Base-by-base conservation (phyloP, 2,113 vertebrate genomes). In the Eulacestoma nigropectus region DNA sequence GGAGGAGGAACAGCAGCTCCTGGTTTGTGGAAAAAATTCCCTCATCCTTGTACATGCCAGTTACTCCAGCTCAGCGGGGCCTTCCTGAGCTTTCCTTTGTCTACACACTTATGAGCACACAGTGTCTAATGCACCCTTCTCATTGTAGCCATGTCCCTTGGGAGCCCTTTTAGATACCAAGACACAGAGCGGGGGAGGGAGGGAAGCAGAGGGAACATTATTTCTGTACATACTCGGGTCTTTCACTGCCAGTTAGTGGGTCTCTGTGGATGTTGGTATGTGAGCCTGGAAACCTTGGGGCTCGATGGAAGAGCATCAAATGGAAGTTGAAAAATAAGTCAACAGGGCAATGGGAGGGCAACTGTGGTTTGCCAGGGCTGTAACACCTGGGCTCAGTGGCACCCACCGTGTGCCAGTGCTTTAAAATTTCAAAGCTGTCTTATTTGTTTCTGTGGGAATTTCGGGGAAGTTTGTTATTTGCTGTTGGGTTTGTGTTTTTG, bases 371-470 rank as follows among this genome's bases (percentile, higher is more conserved):
- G 33, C 55, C 35, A 7, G 33, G 41, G 70, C 32, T 95, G 83
- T 39, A 94, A 78, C 81, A 74, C 23, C 94, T 90, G 76, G 57
- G 68, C 42, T 85, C 55, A 65, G 83, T 5, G 3, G 88, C 90
- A 93, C 30, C 1, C 92, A 83, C 14, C 0, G 0, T 39, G 75
- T 81, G 84, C 87, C 76, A 89, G 59, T 50, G 63, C 35, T 95
- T 94, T 76, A n/a, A 37, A 44, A 8, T 96, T 95, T 92, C 90
- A 95, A 95, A 96, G 96, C 74, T 5, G 3, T 59, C 52, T 90
- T 92, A 89, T 69, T 96, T 95, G 89, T 95, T 92, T 93, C 94
- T 75, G 73, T 86, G 86, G 95, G 78, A 53, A 89, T 77, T 86
- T 74, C 4, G 0, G 83, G 86, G 83, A 88, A 95, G 92, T 81